Conservation (phyloP, 2,113 vertebrate genomes). For the Pseudorhombus dupliciocellatus region DNA sequence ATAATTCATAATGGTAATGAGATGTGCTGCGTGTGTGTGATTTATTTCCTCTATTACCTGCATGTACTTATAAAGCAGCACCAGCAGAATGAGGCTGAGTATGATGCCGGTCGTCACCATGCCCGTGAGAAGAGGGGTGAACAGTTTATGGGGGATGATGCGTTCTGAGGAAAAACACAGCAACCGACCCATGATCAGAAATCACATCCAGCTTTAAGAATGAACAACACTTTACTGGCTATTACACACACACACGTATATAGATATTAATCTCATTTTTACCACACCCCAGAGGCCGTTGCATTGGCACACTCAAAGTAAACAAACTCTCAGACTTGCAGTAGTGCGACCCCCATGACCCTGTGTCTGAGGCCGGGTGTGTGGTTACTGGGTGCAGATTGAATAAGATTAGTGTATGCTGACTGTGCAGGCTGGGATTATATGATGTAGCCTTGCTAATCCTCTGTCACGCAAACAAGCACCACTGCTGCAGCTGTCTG, state of each 20-base stretch:
- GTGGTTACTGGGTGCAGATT: constrained; percentile 66
- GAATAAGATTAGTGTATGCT: constrained; percentile 74
- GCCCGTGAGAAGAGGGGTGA: constrained; percentile 90
- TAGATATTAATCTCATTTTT: neutral
- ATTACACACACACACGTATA: neutral
- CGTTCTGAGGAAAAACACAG: constrained; percentile 77
- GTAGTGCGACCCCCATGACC: constrained; percentile 22
- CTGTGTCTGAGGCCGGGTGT: constrained; percentile 50
- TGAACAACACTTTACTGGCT: neutral
- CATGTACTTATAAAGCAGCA: constrained; percentile 92
- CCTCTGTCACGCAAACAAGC: constrained; percentile 63
- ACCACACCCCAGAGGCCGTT: neutral
- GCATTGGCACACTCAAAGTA: neutral
- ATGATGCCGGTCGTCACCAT: constrained; percentile 86
- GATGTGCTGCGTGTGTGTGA: neutral
- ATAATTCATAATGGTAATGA: neutral
- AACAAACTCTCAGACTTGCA: constrained; percentile 1
- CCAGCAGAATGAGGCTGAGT: constrained; percentile 87
- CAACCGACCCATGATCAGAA: constrained; percentile 16
- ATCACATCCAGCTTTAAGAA: constrained; percentile 6
- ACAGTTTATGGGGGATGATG: constrained; percentile 88
- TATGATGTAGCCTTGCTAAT: constrained; percentile 62
- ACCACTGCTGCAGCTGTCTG: constrained; percentile 67
- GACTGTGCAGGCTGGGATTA: constrained; percentile 74
- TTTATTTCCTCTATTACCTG: constrained; percentile 82